A percentile compares a stretch with the other conserved stretches of the same genome.
These are phyloP conservation scores for Nebria brevicollis DNA, from an alignment of 2,888 invertebrate genomes.

Conservation along the genomic window DNA sequence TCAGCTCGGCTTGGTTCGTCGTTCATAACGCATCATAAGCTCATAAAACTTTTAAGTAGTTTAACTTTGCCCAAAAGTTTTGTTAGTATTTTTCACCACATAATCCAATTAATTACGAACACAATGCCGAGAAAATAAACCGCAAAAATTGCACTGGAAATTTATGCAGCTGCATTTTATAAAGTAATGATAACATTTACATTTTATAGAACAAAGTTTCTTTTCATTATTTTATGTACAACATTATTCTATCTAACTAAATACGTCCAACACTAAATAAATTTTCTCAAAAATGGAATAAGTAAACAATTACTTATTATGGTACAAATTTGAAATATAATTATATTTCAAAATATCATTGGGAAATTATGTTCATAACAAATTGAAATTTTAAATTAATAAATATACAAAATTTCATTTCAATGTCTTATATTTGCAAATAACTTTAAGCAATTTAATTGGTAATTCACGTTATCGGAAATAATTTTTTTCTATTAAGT, in stretches of 20 bases:
- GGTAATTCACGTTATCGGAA: too few relatives aligned
- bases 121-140: background rate
- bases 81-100: conserved; percentile 1
- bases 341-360: too few relatives aligned
- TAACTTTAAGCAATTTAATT: too few relatives aligned
- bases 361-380: background rate
- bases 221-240: background rate
- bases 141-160: background rate
- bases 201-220: background rate
- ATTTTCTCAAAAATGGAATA: too few relatives aligned
- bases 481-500: too few relatives aligned
- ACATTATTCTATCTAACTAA: too few relatives aligned
- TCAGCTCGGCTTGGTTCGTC: background rate
- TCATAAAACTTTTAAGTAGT: conserved; percentile 1
- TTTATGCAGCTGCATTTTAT: background rate
- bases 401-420: background rate
- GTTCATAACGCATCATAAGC: conserved; percentile 1
- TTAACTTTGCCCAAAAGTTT: background rate
- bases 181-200: background rate
- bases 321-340: too few relatives aligned
- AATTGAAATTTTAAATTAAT: background rate
- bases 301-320: too few relatives aligned
- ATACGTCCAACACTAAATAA: too few relatives aligned
- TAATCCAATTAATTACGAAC: conserved; percentile 1
- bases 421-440: too few relatives aligned